Percentiles rank a stretch among this genome's conserved stretches.
phyloP scores from a whole-genome alignment of 2,888 invertebrate species.

The Phyllotreta striolata region DNA sequence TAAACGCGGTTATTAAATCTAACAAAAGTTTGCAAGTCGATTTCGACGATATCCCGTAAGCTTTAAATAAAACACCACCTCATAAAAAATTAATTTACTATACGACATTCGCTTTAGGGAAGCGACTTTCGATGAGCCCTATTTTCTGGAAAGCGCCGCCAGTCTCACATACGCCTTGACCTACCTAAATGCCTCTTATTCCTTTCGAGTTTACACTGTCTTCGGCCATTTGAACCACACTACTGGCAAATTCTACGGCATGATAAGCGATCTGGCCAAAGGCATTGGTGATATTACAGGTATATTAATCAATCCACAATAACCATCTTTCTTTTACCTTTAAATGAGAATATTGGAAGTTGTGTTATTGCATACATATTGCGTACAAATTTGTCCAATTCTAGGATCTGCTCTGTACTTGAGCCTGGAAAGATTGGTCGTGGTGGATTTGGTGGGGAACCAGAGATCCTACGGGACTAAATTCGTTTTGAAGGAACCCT shows the following conservation, averaged over 20 bases:
- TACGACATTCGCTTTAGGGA: conserved; percentile 36
- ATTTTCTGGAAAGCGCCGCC: conserved; percentile 43
- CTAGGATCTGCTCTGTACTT: conserved; percentile 40
- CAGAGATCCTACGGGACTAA: conserved; percentile 44
- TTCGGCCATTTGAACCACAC: conserved; percentile 46
- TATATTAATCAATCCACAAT: too few relatives aligned
- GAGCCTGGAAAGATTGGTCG: conserved; percentile 39
- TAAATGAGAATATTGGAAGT: too few relatives aligned
- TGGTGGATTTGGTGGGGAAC: conserved; percentile 44
- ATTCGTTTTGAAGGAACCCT: conserved; percentile 62
- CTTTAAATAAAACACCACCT: background rate
- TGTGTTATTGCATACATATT: too few relatives aligned
- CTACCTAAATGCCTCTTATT: conserved; percentile 43
- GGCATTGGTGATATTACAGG: conserved; percentile 41
- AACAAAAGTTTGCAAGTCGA: conserved; percentile 31
- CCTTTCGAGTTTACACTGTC: conserved; percentile 33
- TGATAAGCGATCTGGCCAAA: conserved; percentile 40
- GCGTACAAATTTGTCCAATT: too few relatives aligned
- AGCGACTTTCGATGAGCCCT: conserved; percentile 39
- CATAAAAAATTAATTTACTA: conserved; percentile 2
- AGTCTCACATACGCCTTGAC: conserved; percentile 37
- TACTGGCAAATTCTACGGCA: conserved; percentile 43
- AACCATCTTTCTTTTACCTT: too few relatives aligned
- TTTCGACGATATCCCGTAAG: conserved; percentile 41
- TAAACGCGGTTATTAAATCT: conserved; percentile 34